Conservation (phyloP, 2,888 invertebrate species). For the Lasioglossum figueresi region DNA sequence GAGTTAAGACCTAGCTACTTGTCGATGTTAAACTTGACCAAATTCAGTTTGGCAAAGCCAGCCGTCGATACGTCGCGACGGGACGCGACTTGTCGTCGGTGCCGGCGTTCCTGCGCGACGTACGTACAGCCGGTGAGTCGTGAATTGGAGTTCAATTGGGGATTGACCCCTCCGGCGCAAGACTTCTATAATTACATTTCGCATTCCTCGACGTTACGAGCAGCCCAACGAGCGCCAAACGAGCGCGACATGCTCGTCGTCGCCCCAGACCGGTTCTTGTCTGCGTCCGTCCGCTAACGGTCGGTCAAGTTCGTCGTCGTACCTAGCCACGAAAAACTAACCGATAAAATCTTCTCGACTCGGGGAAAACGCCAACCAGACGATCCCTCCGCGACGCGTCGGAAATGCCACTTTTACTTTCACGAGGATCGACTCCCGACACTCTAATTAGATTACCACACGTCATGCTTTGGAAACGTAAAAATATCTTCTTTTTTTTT, state of each 20-base stretch:
- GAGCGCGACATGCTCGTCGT: constrained; percentile 67
- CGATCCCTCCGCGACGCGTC: neutral
- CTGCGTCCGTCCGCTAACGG: constrained; percentile 38
- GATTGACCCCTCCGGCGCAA: constrained; percentile 75
- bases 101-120: constrained; percentile 32
- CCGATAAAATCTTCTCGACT: constrained; percentile 31
- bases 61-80: neutral
- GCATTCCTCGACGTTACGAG: constrained; percentile 73
- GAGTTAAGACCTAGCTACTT: neutral
- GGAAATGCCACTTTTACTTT: neutral
- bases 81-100: constrained; percentile 4
- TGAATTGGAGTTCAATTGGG: constrained; percentile 77
- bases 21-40: constrained; percentile 58
- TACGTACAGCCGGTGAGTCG: constrained; percentile 46
- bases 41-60: constrained; percentile 56
- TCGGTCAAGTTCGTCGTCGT: constrained; percentile 42
- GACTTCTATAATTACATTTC: constrained; percentile 75
- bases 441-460: neutral
- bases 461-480: neutral
- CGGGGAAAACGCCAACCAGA: neutral
- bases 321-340: constrained; percentile 36
- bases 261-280: constrained; percentile 65
- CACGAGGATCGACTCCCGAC: neutral
- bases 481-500: neutral
- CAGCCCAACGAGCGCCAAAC: constrained; percentile 66